Percentiles rank a stretch among this genome's conserved stretches.
Conservation (phyloP, 2,797 vertebrate genomes). For the Esox lucius region DNA sequence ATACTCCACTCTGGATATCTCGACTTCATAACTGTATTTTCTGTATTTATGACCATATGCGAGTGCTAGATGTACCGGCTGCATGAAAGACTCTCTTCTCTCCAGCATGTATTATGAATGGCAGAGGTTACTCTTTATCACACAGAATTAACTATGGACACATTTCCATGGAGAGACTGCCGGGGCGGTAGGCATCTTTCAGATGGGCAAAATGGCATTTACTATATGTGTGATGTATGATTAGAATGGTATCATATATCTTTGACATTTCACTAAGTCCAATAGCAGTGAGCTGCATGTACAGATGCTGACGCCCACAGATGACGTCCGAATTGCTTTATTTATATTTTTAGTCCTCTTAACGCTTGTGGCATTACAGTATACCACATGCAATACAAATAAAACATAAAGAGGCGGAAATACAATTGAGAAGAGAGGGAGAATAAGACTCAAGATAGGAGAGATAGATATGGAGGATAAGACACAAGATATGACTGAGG, state of each 20-base stretch:
- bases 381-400: no score
- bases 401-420: constrained; percentile 1
- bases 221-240: constrained; percentile 53
- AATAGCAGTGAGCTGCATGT: constrained; percentile 64
- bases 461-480: background rate
- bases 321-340: constrained; percentile 38
- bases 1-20: background rate
- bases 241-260: constrained; percentile 63
- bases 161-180: constrained; percentile 22
- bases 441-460: background rate
- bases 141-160: background rate
- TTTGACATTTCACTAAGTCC: constrained; percentile 64
- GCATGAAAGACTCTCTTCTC: constrained; percentile 13
- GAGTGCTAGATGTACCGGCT: constrained; percentile 1
- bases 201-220: constrained; percentile 53
- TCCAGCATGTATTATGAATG: background rate
- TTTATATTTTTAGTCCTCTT: constrained; percentile 42
- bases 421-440: constrained; percentile 16
- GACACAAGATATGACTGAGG: background rate
- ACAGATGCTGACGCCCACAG: constrained; percentile 52
- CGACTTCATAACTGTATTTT: background rate
- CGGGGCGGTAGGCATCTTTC: constrained; percentile 28
- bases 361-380: constrained; percentile 36
- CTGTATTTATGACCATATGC: background rate
- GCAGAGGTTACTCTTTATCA: constrained; percentile 23